phyloP scores from a whole-genome alignment of 2,888 invertebrate species.

The Erpobdella octoculata region DNA sequence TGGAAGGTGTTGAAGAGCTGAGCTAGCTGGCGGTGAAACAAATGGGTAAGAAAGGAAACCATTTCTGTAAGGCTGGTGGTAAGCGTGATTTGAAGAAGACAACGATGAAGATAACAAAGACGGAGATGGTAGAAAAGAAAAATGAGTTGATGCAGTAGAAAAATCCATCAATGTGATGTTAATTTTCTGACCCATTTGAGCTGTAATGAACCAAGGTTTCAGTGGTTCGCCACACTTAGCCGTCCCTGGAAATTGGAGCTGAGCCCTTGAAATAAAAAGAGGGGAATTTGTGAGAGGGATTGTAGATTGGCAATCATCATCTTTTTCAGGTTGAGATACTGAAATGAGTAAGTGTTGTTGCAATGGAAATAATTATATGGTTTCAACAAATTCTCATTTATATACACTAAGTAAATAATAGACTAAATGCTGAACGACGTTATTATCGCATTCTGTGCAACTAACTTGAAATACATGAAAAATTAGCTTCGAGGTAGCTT shows the following conservation, averaged over 20 bases:
- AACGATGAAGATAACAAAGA: not conserved
- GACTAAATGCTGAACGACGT: not conserved
- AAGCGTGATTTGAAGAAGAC: not conserved
- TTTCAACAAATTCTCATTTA: not conserved
- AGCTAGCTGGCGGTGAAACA: not conserved
- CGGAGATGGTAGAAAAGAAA: not conserved
- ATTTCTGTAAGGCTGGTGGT: not conserved
- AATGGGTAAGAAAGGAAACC: not conserved
- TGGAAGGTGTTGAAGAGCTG: not conserved
- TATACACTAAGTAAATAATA: not conserved
- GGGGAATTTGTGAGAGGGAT: not conserved
- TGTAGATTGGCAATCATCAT: not conserved
- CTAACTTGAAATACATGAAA: conserved; percentile 32
- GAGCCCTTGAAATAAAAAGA: not conserved
- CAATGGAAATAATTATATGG: not conserved
- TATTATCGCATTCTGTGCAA: no score
- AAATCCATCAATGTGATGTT: conserved; percentile 1
- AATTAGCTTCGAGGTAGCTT: conserved; percentile 32
- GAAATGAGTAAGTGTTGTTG: not conserved
- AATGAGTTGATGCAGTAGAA: not conserved
- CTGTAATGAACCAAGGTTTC: not conserved
- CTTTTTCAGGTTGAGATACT: not conserved
- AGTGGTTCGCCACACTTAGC: not conserved
- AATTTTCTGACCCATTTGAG: not conserved
- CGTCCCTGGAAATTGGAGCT: not conserved